phyloP scores from a whole-genome alignment of 2,113 vertebrate species.

The Pseudopodoces humilis region DNA sequence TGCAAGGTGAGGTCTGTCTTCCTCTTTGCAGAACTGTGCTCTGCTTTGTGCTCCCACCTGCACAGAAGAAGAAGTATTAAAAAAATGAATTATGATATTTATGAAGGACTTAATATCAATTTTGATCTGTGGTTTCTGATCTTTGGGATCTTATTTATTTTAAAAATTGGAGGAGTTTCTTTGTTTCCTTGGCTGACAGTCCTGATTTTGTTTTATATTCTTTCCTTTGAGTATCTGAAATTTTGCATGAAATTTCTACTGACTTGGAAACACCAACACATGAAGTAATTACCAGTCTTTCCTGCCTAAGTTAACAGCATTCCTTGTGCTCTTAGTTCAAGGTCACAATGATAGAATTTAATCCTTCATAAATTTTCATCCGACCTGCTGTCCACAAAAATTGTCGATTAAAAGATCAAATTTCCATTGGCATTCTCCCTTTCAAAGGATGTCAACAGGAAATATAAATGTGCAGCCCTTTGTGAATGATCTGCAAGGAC shows the following conservation, averaged over 20 bases:
- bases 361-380: slow-evolving; percentile 39
- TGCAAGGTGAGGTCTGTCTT: not conserved
- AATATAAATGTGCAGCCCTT: slow-evolving; percentile 24
- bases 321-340: slow-evolving; percentile 43
- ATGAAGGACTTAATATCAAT: not conserved
- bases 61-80: not conserved
- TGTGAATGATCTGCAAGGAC: slow-evolving; percentile 55
- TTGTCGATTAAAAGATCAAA: slow-evolving; percentile 38
- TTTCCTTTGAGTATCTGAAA: slow-evolving; percentile 25
- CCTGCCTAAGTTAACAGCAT: slow-evolving; percentile 14
- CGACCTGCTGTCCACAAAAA: slow-evolving; percentile 20
- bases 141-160: not conserved
- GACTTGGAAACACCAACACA: slow-evolving; percentile 1
- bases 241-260: slow-evolving; percentile 12
- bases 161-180: not conserved
- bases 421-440: slow-evolving; percentile 44
- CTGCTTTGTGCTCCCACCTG: not conserved
- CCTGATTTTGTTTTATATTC: not conserved
- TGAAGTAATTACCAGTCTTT: slow-evolving; percentile 36
- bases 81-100: not conserved
- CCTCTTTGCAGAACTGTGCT: not conserved
- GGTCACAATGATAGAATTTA: slow-evolving; percentile 33
- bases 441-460: slow-evolving; percentile 53
- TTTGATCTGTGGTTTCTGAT: not conserved
- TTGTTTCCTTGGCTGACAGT: not conserved